A percentile compares a stretch with the other conserved stretches of the same genome.
Evolutionary conservation across 2,113 vertebrate species (phyloP).

Genomic region (Pungitius pungitius): DNA sequence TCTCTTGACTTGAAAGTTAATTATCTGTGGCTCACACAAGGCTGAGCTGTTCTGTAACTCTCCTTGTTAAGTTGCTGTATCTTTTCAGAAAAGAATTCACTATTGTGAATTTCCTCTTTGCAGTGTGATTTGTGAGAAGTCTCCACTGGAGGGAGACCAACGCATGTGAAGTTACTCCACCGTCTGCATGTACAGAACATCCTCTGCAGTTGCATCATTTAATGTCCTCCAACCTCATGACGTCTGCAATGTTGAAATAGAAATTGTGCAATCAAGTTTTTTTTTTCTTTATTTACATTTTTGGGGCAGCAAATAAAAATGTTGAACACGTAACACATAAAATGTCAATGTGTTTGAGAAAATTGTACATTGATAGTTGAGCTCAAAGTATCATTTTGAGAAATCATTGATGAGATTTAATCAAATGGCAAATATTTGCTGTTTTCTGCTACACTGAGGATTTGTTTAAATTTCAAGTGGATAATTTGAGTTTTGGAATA

Average conservation of each 20-base stretch:
- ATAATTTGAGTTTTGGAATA: neutral
- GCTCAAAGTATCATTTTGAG: neutral
- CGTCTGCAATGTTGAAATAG: conserved; percentile 25
- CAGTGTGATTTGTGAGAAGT: neutral
- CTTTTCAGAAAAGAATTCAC: no score
- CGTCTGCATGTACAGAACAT: conserved; percentile 3
- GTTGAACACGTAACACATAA: neutral
- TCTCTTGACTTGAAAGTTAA: conserved; percentile 25
- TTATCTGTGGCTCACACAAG: neutral
- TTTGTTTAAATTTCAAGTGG: neutral
- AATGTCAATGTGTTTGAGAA: neutral
- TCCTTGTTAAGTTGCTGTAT: neutral
- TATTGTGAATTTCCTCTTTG: neutral
- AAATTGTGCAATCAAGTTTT: conserved; percentile 40
- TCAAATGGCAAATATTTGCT: neutral
- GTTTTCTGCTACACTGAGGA: neutral
- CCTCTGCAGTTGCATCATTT: conserved; percentile 67
- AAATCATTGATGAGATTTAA: no score
- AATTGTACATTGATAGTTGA: neutral
- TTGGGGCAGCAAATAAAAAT: neutral
- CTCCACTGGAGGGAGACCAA: conserved; percentile 60
- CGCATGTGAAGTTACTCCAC: neutral
- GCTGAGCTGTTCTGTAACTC: neutral
- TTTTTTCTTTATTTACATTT: neutral
- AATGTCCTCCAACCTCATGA: conserved; percentile 29